Percentiles rank a stretch among this genome's conserved stretches.
These are phyloP conservation scores for Drosophila ezoana DNA, from an alignment of 2,888 invertebrate species.

Conservation along the genomic window DNA sequence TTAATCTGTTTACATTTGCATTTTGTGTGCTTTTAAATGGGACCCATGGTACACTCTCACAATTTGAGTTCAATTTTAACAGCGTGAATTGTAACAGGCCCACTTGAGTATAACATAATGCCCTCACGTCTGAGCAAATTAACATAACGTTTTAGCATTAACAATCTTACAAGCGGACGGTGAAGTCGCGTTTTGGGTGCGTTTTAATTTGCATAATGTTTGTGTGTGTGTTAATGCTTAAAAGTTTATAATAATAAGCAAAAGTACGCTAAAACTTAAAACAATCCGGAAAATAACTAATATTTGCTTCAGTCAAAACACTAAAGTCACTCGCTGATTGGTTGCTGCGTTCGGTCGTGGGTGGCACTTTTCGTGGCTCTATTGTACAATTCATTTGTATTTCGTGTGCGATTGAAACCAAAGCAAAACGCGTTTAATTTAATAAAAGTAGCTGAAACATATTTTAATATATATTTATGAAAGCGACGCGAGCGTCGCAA, in stretches of 20 bases:
- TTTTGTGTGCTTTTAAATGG: too few species aligned
- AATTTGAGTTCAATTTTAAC: too few species aligned
- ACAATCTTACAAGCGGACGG: constrained; percentile 52
- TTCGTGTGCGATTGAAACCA: neutral
- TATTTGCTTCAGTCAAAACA: neutral
- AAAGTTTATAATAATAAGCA: constrained; percentile 11
- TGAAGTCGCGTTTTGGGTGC: constrained; percentile 47
- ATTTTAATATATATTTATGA: constrained; percentile 21
- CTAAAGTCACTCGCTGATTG: neutral
- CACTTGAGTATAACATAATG: constrained; percentile 26
- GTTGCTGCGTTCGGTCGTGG: constrained; percentile 26
- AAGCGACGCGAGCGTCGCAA: constrained; percentile 35
- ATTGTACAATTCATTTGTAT: neutral
- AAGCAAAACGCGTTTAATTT: constrained; percentile 15
- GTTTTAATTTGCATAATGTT: constrained; percentile 41
- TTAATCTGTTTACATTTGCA: neutral
- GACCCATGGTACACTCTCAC: too few species aligned
- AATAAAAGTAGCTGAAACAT: constrained; percentile 18
- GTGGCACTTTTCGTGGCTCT: constrained; percentile 27
- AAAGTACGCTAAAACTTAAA: neutral
- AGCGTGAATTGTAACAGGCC: constrained; percentile 7
- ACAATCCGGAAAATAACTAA: neutral
- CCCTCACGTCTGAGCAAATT: constrained; percentile 7
- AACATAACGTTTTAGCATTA: constrained; percentile 43
- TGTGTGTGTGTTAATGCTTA: constrained; percentile 18